Evolutionary conservation across 2,113 vertebrate genomes (phyloP), one percentile per base, ranked within the genome.

Genomic region (Nicator chloris): DNA sequence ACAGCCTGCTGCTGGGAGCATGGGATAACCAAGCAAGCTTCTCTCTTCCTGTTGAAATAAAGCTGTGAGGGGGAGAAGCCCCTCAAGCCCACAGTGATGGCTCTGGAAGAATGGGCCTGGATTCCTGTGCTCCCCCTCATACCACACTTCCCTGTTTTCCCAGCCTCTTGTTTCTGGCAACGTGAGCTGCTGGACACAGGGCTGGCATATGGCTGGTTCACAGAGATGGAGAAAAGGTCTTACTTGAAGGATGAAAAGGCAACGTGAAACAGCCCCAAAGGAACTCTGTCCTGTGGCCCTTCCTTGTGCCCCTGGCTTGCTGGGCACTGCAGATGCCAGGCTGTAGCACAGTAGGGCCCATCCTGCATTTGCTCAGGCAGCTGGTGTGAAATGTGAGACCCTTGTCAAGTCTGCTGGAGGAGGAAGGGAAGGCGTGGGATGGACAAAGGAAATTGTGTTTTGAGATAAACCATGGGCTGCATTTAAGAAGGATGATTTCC

Each of bases 281-380:
- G 91, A 92, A 95, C 86, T 40, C 49, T 76, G 80, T 89, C 82
- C 85, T 44, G 42, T 39, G 47, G 57, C 27, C 26, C 45, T 91
- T 93, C 97, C 97, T 97, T 59, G 60, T 92, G 92, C 86, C 47
- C 53, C 53, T 63, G 86, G 71, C 84, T 96, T 64, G 66, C 94
- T 92, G 90, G 69, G 47, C 66, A 30, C 5, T 4, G 71, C 60
- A 75, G 69, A 71, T 94, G 91, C 92, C 97, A 96, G 91, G 77
- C 92, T 93, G 69, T 87, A 86, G 93, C 86, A 88, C 94, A 93
- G 96, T 57, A 80, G 77, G 92, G 49, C 51, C 28, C 42, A 42
- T 60, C 66, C 68, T 85, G 82, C 72, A 33, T 56, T 47, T 81
- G 63, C 88, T 93, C 59, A 69, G 81, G 95, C 95, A 97, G 88